phyloP scores from a whole-genome alignment of 2,113 vertebrate genomes.

The Todiramphus chloris region DNA sequence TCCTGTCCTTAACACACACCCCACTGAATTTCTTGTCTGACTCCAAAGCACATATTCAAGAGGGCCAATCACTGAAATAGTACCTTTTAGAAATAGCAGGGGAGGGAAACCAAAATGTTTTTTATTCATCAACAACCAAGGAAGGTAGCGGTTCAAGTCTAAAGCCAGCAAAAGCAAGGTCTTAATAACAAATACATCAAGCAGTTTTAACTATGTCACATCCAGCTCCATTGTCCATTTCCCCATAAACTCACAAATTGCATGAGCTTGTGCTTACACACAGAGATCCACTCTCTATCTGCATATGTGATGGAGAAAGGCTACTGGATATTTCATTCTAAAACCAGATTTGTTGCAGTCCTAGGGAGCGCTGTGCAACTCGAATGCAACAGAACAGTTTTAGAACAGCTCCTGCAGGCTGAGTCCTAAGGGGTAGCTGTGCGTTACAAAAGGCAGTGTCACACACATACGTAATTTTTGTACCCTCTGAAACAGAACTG shows the following conservation, averaged over 20 bases:
- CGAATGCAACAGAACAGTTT: background rate
- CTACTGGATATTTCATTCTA: background rate
- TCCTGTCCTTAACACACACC: background rate
- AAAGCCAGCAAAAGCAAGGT: slow-evolving; percentile 47
- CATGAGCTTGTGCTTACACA: background rate
- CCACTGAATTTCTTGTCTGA: background rate
- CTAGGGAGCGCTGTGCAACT: background rate
- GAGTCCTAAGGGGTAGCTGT: background rate
- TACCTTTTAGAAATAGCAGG: background rate
- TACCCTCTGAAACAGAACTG: background rate
- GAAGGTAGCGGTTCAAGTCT: background rate
- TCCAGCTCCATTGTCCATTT: slow-evolving; percentile 38
- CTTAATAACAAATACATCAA: background rate
- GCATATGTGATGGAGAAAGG: background rate
- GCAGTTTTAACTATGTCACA: background rate
- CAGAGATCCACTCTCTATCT: background rate
- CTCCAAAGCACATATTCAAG: background rate
- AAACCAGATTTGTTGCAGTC: background rate
- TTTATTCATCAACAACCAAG: background rate
- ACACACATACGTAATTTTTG: background rate
- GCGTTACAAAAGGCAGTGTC: background rate
- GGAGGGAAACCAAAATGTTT: accelerated
- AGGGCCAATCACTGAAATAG: background rate
- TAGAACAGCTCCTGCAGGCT: background rate
- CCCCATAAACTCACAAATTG: background rate